Evolutionary conservation across 2,888 invertebrate species (phyloP).

Genomic region (Oscheius sp.): DNA sequence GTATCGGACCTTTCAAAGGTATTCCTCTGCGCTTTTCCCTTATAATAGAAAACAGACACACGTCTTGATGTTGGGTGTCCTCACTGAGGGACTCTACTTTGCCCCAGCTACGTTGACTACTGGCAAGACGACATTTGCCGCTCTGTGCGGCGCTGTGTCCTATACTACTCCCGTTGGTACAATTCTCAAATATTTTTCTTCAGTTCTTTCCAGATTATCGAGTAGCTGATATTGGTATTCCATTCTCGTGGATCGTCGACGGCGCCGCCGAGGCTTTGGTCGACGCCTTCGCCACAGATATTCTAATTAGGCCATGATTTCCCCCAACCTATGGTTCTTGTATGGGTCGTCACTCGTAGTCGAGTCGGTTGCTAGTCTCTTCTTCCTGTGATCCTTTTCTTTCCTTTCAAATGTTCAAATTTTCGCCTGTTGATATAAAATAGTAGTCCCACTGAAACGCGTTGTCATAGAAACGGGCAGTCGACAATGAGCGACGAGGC

Average conservation of each 20-base stretch:
- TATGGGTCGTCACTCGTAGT: conserved; percentile 62
- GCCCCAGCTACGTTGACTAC: background rate
- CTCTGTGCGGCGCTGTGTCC: conserved; percentile 8
- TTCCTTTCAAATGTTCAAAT: background rate
- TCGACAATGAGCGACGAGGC: conserved; percentile 22
- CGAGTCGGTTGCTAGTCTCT: conserved; percentile 53
- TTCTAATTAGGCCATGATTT: background rate
- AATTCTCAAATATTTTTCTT: background rate
- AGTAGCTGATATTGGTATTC: conserved; percentile 26
- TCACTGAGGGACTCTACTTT: conserved; percentile 7
- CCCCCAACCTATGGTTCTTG: conserved; percentile 65
- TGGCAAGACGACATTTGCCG: conserved; percentile 24
- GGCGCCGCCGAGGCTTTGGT: conserved; percentile 6
- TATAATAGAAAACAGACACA: conserved; percentile 16
- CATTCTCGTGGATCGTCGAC: conserved; percentile 32
- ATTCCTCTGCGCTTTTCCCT: background rate
- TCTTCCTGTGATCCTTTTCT: conserved; percentile 49
- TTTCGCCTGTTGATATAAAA: background rate
- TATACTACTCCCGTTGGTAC: background rate
- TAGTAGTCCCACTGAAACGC: background rate
- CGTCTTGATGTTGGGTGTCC: conserved; percentile 30
- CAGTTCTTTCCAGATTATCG: background rate
- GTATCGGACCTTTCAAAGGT: conserved; percentile 5
- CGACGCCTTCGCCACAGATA: background rate
- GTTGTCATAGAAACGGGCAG: conserved; percentile 20